Conservation (phyloP, 2,113 vertebrate species). For the Todiramphus saurophagus region DNA sequence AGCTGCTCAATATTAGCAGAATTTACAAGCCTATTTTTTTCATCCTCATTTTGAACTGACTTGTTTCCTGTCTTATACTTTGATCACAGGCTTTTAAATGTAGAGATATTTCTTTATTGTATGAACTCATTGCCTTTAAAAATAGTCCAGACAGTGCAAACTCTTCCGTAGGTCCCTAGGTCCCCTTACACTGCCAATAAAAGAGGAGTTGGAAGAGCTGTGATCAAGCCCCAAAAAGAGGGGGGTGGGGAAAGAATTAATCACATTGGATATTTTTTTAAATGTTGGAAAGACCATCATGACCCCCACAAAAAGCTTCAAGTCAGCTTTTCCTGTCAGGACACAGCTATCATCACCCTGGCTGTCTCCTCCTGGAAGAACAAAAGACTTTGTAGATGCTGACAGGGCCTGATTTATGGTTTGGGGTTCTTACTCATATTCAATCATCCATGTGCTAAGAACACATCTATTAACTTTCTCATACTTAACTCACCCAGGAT, state of each 20-base stretch:
- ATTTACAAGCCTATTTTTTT: background rate
- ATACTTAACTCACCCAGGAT: background rate
- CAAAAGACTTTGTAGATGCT: background rate
- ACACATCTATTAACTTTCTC: background rate
- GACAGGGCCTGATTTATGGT: slow-evolving; percentile 23
- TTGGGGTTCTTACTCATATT: background rate
- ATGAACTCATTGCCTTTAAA: background rate
- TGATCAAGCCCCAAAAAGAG: background rate
- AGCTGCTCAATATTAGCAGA: background rate
- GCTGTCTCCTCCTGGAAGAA: background rate
- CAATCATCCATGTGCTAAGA: background rate
- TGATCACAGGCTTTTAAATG: background rate
- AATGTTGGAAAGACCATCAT: background rate
- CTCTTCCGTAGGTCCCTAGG: background rate
- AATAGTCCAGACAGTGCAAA: background rate
- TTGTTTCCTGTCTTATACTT: background rate
- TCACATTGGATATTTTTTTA: background rate
- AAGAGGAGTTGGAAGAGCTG: background rate
- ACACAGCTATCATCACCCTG: background rate
- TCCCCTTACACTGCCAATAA: background rate
- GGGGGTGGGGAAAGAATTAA: fast-evolving
- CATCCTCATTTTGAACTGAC: background rate
- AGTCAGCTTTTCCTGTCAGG: background rate
- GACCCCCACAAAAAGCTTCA: background rate
- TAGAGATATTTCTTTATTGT: background rate